A percentile compares a stretch with the other conserved stretches of the same genome.
Conservation (phyloP, 2,797 vertebrate genomes). For the Todus mexicanus region DNA sequence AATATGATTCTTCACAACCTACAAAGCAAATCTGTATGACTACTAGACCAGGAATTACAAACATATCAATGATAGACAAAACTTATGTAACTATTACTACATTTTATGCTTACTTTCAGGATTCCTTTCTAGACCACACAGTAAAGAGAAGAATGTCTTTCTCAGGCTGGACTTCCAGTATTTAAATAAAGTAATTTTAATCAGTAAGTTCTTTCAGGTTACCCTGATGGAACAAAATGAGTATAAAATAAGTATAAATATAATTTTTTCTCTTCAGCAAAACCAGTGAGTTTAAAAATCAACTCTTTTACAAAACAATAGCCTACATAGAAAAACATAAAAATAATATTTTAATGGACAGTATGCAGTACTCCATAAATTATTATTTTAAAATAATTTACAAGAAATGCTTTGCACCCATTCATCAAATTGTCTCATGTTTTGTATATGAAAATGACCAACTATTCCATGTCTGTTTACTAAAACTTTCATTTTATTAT, state of each 20-base stretch:
- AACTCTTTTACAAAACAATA: neutral
- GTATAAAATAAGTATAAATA: neutral
- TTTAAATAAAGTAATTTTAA: neutral
- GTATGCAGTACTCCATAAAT: neutral
- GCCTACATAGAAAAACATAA: neutral
- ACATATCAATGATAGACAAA: accelerated
- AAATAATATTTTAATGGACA: neutral
- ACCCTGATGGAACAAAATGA: neutral
- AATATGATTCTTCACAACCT: accelerated
- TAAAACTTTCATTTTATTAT: neutral
- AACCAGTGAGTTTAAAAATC: neutral
- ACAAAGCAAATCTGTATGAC: neutral
- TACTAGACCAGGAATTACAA: neutral
- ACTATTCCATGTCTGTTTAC: neutral
- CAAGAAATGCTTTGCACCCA: neutral
- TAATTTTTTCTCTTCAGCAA: neutral
- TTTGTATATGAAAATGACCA: neutral
- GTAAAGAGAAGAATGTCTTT: neutral
- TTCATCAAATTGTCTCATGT: neutral
- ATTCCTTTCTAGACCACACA: neutral
- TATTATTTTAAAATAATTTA: neutral
- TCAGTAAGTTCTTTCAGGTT: neutral
- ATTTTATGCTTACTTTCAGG: neutral
- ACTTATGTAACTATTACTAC: neutral
- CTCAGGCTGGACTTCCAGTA: neutral